Conservation (phyloP, 1,140 invertebrate genomes). For the Aphis craccivora region DNA sequence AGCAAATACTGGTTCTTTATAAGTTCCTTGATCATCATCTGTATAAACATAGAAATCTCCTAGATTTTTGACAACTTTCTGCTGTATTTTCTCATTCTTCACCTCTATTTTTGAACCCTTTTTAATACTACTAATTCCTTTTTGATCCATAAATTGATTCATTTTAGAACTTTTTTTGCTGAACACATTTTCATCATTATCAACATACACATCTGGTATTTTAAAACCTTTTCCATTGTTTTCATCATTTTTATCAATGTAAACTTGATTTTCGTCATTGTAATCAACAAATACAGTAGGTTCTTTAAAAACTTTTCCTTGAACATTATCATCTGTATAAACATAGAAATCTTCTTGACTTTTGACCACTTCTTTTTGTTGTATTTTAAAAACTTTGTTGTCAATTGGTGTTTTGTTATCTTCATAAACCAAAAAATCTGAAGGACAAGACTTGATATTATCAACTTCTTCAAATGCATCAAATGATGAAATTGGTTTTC, state of each 20-base stretch:
- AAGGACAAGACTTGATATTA: not conserved
- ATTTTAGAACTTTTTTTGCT: not conserved
- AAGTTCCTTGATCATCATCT: not conserved
- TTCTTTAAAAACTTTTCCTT: not conserved
- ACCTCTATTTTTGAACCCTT: not conserved
- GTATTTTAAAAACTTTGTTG: not conserved
- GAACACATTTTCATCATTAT: slow-evolving; percentile 6
- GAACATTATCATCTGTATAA: not conserved
- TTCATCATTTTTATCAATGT: not conserved
- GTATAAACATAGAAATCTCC: not conserved
- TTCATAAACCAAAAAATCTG: slow-evolving; percentile 44
- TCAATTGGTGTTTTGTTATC: not conserved
- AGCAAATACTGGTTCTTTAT: not conserved
- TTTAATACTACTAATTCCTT: not conserved
- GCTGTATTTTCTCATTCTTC: not conserved
- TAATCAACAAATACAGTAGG: not conserved
- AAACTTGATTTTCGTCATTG: not conserved
- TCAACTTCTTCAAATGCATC: not conserved
- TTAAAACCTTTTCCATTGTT: not conserved
- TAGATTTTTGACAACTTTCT: not conserved
- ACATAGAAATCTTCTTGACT: not conserved
- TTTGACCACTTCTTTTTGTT: not conserved
- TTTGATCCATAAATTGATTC: not conserved
- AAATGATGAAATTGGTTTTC: not conserved
- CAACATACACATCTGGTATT: slow-evolving; percentile 9